phyloP scores from a whole-genome alignment of 1,140 invertebrate species.

The Phenacoccus solenopsis region DNA sequence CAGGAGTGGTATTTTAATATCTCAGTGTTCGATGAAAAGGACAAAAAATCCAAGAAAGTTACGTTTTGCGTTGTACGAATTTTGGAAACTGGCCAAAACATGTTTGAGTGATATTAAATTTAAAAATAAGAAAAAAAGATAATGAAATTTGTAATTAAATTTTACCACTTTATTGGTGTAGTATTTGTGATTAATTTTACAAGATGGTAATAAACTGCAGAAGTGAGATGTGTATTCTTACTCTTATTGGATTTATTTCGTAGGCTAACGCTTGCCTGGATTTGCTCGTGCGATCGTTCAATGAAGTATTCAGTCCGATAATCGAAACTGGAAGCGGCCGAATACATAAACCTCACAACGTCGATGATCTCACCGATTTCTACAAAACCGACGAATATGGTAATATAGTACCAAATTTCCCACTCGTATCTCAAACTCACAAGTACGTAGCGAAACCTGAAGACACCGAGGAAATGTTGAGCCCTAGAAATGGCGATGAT shows the following conservation, averaged over 20 bases:
- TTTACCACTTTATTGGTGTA: too few relatives aligned
- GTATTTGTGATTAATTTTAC: too few relatives aligned
- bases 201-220: too few relatives aligned
- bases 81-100: too few relatives aligned
- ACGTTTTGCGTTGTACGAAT: too few relatives aligned
- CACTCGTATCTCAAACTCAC: background rate
- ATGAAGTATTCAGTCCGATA: slow-evolving; percentile 1
- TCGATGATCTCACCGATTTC: background rate
- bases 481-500: background rate
- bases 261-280: background rate
- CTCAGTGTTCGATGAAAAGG: too few relatives aligned
- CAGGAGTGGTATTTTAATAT: too few relatives aligned
- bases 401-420: background rate
- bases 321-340: background rate
- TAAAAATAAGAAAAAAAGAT: too few relatives aligned
- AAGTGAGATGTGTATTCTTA: too few relatives aligned
- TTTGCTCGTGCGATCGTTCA: background rate
- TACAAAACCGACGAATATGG: slow-evolving; percentile 1
- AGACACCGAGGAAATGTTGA: background rate
- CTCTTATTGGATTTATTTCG: background rate
- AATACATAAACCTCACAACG: background rate
- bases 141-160: too few relatives aligned
- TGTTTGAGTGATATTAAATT: too few relatives aligned
- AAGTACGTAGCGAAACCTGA: background rate
- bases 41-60: too few relatives aligned